phyloP scores from a whole-genome alignment of 2,113 vertebrate genomes.

The Centropus unirufus region DNA sequence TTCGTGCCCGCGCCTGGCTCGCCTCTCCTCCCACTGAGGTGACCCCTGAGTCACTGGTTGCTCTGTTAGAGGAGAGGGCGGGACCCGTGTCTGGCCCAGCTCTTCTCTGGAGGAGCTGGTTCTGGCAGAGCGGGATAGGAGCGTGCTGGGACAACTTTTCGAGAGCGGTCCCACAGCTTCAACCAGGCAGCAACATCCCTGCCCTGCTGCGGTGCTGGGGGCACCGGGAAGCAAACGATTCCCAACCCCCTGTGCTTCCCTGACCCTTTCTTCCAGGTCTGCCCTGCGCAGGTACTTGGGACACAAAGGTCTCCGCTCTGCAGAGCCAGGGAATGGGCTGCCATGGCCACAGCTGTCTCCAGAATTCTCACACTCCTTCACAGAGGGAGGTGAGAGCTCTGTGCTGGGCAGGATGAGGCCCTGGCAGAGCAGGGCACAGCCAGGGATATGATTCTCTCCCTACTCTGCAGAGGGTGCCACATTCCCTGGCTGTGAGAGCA shows the following conservation, averaged over 20 bases:
- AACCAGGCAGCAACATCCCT: accelerated
- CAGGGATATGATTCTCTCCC: background rate
- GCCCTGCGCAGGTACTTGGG: background rate
- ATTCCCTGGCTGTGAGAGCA: background rate
- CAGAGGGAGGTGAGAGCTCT: background rate
- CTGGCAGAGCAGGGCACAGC: background rate
- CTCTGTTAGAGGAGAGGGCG: background rate
- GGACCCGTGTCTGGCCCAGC: accelerated
- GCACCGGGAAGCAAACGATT: background rate
- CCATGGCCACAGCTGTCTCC: background rate
- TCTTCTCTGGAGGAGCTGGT: background rate
- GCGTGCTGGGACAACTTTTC: background rate
- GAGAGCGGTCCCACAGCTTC: background rate
- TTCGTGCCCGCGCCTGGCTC: background rate
- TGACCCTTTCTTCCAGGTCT: accelerated
- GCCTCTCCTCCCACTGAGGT: background rate
- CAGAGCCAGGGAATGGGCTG: background rate
- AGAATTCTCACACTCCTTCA: accelerated
- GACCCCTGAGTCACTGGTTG: background rate
- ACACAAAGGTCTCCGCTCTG: background rate
- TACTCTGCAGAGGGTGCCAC: background rate
- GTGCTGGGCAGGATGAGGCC: background rate
- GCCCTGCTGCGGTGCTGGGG: background rate
- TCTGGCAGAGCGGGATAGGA: background rate
- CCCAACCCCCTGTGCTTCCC: accelerated